phyloP scores from a whole-genome alignment of 2,888 invertebrate genomes.

The Hofmannophila pseudospretella region DNA sequence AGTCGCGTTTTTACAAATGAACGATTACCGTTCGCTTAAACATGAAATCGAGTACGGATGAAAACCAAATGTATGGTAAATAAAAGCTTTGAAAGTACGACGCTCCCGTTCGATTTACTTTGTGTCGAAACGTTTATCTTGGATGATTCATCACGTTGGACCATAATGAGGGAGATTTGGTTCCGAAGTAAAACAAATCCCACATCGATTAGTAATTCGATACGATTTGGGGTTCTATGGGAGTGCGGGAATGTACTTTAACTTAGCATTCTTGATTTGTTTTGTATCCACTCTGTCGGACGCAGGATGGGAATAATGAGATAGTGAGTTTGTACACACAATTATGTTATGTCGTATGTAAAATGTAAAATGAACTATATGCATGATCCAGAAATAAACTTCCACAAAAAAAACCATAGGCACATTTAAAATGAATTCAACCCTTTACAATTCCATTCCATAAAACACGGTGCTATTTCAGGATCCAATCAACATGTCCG shows the following conservation, averaged over 20 bases:
- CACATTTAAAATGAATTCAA: conserved; percentile 4
- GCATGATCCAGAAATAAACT: no score
- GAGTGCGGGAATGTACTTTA: conserved; percentile 8
- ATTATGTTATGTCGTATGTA: no score
- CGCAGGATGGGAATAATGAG: no score
- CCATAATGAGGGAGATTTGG: conserved; percentile 61
- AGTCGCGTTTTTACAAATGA: conserved; percentile 37
- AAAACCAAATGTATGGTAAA: conserved; percentile 33
- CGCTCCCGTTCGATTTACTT: conserved; percentile 56
- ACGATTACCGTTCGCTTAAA: conserved; percentile 33
- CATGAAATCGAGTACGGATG: conserved; percentile 32
- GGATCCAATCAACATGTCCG: conserved; percentile 52
- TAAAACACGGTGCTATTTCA: conserved; percentile 44
- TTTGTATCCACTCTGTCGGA: no score
- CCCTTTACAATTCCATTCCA: conserved; percentile 33
- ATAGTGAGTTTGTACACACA: no score
- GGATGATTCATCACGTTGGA: conserved; percentile 66
- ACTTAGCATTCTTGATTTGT: no score
- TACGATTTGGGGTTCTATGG: conserved; percentile 41
- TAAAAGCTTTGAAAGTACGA: conserved; percentile 47
- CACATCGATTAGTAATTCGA: conserved; percentile 68
- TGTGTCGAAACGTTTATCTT: conserved; percentile 61
- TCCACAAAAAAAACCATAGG: no score
- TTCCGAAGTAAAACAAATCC: conserved; percentile 63
- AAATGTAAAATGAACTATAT: no score